Conservation (phyloP, 1,140 invertebrate genomes). For the Parasteatoda tepidariorum region DNA sequence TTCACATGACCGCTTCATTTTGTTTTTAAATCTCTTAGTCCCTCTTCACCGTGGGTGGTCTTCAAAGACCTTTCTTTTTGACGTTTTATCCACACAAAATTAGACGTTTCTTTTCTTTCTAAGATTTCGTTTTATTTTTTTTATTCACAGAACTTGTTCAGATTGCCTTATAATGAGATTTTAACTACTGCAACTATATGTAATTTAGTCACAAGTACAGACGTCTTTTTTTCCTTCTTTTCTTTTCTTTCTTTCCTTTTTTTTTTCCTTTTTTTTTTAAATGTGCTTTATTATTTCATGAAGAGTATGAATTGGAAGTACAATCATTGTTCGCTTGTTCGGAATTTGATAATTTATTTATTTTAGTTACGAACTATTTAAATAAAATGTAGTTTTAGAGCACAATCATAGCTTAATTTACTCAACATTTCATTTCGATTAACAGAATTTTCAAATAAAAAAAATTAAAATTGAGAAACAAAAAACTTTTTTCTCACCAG, state of each 20-base stretch:
- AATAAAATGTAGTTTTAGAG: no score
- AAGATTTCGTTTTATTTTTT: background rate
- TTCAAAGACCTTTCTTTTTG: background rate
- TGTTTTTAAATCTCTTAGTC: conserved; percentile 24
- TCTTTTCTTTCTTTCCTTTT: background rate
- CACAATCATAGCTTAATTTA: no score
- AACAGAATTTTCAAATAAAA: no score
- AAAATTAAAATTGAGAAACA: no score
- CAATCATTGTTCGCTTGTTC: no score
- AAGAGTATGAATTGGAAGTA: no score
- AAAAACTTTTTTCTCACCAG: no score
- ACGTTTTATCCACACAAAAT: conserved; percentile 33
- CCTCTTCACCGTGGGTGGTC: conserved; percentile 16
- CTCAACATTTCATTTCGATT: no score
- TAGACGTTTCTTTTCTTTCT: conserved; percentile 16
- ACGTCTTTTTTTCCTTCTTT: background rate
- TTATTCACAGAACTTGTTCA: background rate
- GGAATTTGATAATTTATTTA: no score
- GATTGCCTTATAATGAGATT: background rate
- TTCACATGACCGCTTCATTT: conserved; percentile 41
- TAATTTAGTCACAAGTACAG: background rate
- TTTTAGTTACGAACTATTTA: no score
- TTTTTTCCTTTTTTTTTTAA: background rate
- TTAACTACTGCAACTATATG: background rate
- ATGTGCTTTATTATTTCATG: no score